Conservation (phyloP, 2,888 invertebrate species). For the Antitype chi region DNA sequence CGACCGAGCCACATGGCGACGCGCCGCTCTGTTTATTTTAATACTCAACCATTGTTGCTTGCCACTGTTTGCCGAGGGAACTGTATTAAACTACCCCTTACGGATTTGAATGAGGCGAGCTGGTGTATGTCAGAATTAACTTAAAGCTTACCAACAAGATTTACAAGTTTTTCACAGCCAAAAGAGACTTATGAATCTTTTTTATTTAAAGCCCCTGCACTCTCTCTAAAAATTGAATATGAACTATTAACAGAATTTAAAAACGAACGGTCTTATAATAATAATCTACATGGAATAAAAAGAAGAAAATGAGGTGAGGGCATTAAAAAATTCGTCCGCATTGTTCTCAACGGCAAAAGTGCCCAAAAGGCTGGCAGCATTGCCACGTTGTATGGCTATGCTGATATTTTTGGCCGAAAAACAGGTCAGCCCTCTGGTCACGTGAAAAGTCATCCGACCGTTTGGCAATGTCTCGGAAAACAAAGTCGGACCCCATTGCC, state of each 20-base stretch:
- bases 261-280: no score
- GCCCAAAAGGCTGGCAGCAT: no score
- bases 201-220: not conserved
- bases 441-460: no score
- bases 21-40: constrained; percentile 89
- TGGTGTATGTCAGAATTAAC: constrained; percentile 68
- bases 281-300: no score
- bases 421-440: no score
- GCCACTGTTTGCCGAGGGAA: constrained; percentile 84
- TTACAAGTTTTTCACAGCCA: constrained; percentile 1
- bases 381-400: no score
- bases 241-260: not conserved
- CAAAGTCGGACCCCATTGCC: no score
- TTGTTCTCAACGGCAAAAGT: no score
- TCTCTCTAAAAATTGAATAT: not conserved
- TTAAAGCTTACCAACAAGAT: constrained; percentile 48
- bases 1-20: constrained; percentile 87
- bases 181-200: not conserved
- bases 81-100: constrained; percentile 85
- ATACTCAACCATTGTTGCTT: constrained; percentile 89
- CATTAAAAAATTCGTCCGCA: no score
- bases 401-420: no score
- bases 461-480: no score
- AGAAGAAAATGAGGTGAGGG: no score
- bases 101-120: constrained; percentile 76